Evolutionary conservation across 2,888 invertebrate genomes (phyloP), one percentile per base, ranked within the genome.

Genomic region (Helleia helle): DNA sequence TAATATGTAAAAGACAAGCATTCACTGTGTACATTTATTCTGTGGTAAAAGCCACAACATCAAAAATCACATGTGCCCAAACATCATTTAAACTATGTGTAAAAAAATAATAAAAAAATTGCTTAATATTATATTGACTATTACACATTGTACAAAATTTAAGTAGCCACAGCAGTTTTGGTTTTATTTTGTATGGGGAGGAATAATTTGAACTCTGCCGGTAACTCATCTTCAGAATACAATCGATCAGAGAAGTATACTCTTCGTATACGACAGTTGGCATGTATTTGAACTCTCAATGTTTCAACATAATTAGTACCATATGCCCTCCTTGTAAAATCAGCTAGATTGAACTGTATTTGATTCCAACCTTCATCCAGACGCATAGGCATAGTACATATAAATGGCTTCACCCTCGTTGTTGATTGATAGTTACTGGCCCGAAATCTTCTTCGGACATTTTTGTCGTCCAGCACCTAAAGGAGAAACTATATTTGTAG

Each of bases 271-370:
- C 97, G 88, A 65, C 97, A 97, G 76, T 98, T 98, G 27, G 97
- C 97, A 80, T 98, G 97, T 55, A 98, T 94, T 87, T 97, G 93
- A 44, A 98, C 93, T 57, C 96, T 85, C 30, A 90, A 87, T 1
- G 96, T 96, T 79, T 97, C 96, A 41, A 96, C 92, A 76, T 96
- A 97, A 72, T 94, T 96, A 8, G 96, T 96, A n/a, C 97, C 97
- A 66, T 98, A 98, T 1, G 96, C 97, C 59, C 96, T 86, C 53
- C 94, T 87, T 4, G 95, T 96, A 71, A 97, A 97, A 76, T 98
- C 97, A 2, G 95, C 93, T 49, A 98, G 86, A 77, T 98, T 97
- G 70, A 98, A 97, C 71, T 97, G 96, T 53, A 98, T 95, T 77
- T 93, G 91, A 65, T 96, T 96, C 97, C 97, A 97, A 22, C 97